Base-by-base conservation (phyloP, 2,888 invertebrate genomes). In the Dolomedes plantarius region DNA sequence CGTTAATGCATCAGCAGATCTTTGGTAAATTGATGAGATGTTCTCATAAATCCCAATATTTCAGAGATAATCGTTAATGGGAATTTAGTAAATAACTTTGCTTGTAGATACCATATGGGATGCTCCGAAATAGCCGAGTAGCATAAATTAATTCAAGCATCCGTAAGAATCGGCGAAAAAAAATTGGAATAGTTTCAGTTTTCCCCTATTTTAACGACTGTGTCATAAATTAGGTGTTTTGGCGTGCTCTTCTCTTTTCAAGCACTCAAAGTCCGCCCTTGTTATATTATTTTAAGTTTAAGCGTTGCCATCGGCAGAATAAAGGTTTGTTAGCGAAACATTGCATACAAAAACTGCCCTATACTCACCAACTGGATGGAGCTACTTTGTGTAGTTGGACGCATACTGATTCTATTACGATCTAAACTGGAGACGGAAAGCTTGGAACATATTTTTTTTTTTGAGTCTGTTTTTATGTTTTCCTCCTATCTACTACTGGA, bases 361-460 rank as follows among this genome's bases (percentile, higher is more conserved):
- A 81, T 19, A 46, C 16, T 68, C 46, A 50, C 50, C 50, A 19
- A 23, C 27, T 74, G 81, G 74, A 74, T 74, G 81, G 74, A 81
- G 68, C 81, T 81, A 81, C 68, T 31, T 39, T 76, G 32, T 81
- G 68, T 72, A 2, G 46, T 32, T 78, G 81, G 81, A 81, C 81
- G 81, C 81, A 50, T 74, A 62, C 81, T 81, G 81, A 81, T 81
- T 80, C 81, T 81, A 73, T 73, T 78, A 71, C 50, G 50, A 73
- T 50, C 80, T 80, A 81, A 68, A 32, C 39, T 73, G 74, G 74
- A 81, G 81, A 81, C 81, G 81, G 81, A 81, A 81, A 81, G 81
- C 74, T 69, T 81, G 74, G 65, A 68, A 81, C 68, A 56, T 56
- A 81, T 64, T 65, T 13, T 46, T 65, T 13, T 46, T 56, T 64